A percentile compares a stretch with the other conserved stretches of the same genome.
Conservation (phyloP, 1,140 invertebrate species). For the Drosophila tsacasi region DNA sequence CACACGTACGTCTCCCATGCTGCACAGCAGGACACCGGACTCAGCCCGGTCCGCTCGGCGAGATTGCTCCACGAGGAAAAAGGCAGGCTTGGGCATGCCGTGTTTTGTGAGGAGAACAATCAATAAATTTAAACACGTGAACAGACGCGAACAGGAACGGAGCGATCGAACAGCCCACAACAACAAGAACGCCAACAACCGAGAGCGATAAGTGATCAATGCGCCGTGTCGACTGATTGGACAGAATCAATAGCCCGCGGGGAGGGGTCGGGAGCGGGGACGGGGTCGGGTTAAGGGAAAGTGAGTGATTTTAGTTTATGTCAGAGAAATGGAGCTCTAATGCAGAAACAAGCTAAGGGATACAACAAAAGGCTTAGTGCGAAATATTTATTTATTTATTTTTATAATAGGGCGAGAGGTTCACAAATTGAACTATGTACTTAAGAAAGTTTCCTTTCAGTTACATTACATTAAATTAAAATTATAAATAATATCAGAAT, state of each 20-base stretch:
- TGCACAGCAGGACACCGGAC: constrained; percentile 72
- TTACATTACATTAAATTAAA: not conserved
- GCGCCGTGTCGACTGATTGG: constrained; percentile 76
- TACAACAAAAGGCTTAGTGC: not conserved
- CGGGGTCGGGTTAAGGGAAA: constrained; percentile 2
- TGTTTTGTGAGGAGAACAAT: constrained; percentile 80
- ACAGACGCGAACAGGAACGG: constrained; percentile 59
- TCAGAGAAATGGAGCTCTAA: not conserved
- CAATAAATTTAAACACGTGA: constrained; percentile 85
- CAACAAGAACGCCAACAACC: constrained; percentile 40
- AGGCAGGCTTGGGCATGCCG: constrained; percentile 62
- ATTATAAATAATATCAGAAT: too few species aligned
- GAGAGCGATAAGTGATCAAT: constrained; percentile 75
- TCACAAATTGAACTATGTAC: too few species aligned
- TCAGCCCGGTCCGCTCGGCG: constrained; percentile 19
- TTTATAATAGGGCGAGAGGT: not conserved
- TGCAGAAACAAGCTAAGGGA: not conserved
- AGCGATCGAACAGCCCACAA: constrained; percentile 14
- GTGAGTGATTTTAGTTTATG: constrained; percentile 16
- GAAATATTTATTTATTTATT: not conserved
- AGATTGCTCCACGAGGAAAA: constrained; percentile 29
- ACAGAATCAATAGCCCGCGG: constrained; percentile 40
- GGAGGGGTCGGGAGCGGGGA: not conserved
- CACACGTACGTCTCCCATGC: constrained; percentile 85
- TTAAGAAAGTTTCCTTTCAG: too few species aligned